Percentiles rank a stretch among this genome's conserved stretches.
Evolutionary conservation across 2,113 vertebrate species (phyloP).

Genomic region (Uria aalge): DNA sequence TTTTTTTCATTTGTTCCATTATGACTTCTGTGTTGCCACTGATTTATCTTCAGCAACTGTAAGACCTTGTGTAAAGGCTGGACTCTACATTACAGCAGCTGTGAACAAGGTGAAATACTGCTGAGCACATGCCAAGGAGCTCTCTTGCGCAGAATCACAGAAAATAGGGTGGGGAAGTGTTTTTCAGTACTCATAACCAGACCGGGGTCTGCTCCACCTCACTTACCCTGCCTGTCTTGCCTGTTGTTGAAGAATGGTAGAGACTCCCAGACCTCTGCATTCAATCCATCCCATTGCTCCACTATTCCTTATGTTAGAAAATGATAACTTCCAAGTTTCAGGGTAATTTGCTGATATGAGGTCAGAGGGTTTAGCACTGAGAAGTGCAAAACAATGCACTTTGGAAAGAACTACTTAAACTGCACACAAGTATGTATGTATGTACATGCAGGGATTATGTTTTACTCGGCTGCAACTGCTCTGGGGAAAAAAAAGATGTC

Average conservation of each 20-base stretch:
- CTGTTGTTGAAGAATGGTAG: background rate
- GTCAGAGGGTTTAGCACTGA: background rate
- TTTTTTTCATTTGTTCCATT: background rate
- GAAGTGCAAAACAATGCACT: background rate
- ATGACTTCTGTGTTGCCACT: background rate
- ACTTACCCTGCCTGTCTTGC: background rate
- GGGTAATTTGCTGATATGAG: background rate
- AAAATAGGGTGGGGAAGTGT: background rate
- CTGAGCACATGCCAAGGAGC: background rate
- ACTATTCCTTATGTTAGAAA: background rate
- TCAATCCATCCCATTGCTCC: background rate
- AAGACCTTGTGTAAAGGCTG: background rate
- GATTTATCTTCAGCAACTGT: background rate
- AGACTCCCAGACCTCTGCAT: background rate
- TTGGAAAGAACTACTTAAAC: background rate
- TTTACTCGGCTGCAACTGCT: background rate
- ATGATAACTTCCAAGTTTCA: background rate
- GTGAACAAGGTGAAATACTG: background rate
- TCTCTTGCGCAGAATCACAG: background rate
- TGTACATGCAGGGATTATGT: background rate
- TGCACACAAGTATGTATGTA: background rate
- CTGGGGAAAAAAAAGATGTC: background rate
- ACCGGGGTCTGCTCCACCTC: background rate
- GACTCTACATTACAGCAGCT: background rate
- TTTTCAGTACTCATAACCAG: background rate